Evolutionary conservation across 2,797 vertebrate species (phyloP), one percentile per base, ranked within the genome.

Genomic region (Cyprinodon diabolis): DNA sequence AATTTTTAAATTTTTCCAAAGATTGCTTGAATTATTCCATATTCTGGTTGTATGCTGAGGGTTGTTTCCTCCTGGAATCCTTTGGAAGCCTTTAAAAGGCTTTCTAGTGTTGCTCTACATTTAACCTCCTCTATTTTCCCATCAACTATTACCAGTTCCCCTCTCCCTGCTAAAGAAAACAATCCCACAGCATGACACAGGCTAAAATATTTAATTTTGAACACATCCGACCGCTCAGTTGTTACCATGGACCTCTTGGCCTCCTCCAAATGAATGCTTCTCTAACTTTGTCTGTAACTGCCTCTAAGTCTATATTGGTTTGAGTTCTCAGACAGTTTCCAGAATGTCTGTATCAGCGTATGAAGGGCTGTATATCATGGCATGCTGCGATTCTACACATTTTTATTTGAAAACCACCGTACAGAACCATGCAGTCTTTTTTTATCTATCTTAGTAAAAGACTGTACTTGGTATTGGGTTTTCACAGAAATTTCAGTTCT

Each of bases 131-230:
- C 49, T 51, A 51, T 51, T 51, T 51, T 51, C 49, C 7, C 19
- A 52, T 52, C 51, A 52, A 21, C 17, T 52, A 52, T 52, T 17
- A 52, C 51, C 51, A 52, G 51, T 7, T 9, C 51, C 51, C 19
- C 65, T 54, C 70, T 45, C 76, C 52, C 6, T 3, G 30, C 75
- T 71, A 40, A 72, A 67, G 19, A 52, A 52, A 52, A 52, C 17
- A 6, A 52, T 52, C 51, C 40, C 40, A 43, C 40, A 21, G 17
- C 17, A 52, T 52, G 51, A 21, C 19, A 5, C n/a, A 7, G 25
- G 6, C 56, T 15, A 17, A 3, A 35, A 58, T 3, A 7, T 35
- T 35, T 11, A 15, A 9, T 35, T 58, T 58, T 35, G 25, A 30
- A 35, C 6, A 58, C 57, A 35, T 58, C 57, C 35, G 25, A 12